Base-by-base conservation (phyloP, 2,113 vertebrate genomes). In the Bothrops jararaca region DNA sequence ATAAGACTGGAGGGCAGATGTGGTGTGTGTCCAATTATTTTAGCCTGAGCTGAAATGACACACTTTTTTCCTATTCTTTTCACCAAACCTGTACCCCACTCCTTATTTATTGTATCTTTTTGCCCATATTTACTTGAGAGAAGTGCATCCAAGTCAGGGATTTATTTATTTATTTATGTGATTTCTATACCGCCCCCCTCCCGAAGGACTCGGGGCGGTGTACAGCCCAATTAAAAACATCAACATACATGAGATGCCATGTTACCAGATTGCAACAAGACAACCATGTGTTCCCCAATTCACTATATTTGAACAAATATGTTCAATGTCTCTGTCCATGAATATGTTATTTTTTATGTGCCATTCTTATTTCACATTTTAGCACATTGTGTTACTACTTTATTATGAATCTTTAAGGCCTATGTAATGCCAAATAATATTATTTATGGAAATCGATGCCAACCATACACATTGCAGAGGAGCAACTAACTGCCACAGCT, bases 1-100 rank as follows among this genome's bases (percentile, higher is more conserved):
- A 90, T 90, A 90, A 92, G 86, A 92, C 88, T 90, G 45, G 45
- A 85, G 54, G 92, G 50, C 29, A 58, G 69, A 60, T 92, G 6
- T 58, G 29, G 54, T 48, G 4, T 22, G 15, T 58, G 74, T 20
- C 74, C 85, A 52, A 85, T 86, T 90, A 60, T 48, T 89, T 48
- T 80, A 90, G 54, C 53, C 74, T 80, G 34, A 42, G 74, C 74
- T 80, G 34, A 80, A 80, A 80, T 80, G 74, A 80, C 34, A 42
- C 20, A 80, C 34, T 42, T 69, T 34, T 69, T 42, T 23, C 5
- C 34, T 80, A 39, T 80, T 80, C 74, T 80, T 80, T 80, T 80
- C 34, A 80, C 74, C 74, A 80, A 80, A 42, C 34, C 34, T 42
- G 34, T 80, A 39, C 3, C 20, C 20, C n/a, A 80, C 18, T 80